Evolutionary conservation across 2,113 vertebrate species (phyloP), one percentile per base, ranked within the genome.

Genomic region (Hippocampus barbouri): DNA sequence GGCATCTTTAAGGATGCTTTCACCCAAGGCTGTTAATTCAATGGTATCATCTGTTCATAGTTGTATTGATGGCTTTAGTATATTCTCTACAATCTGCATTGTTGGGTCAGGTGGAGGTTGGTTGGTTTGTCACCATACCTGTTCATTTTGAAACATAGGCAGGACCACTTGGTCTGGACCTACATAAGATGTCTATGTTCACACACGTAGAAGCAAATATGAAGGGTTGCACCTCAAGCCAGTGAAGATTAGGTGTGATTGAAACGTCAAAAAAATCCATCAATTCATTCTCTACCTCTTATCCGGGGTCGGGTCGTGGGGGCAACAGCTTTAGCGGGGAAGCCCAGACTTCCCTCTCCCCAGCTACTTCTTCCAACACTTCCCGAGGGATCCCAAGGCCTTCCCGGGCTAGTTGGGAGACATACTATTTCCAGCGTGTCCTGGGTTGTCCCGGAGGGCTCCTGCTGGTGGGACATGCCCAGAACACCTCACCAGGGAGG

Each of bases 221-320:
- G 65, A 43, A 16, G 66, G 70, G 71, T 81, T 77, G 30, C 69
- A 71, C 77, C 74, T 61, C 68, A 66, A 66, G 59, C 59, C 64
- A 56, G 75, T 68, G 60, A 34, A 18, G 15, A 7, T 16, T 60
- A 7, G 25, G 23, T 14, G n/a, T 14, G n/a, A 12, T 12, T 45
- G 14, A 43, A 43, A 43, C 11, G 23, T 25, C 34, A 38, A 38
- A 38, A 34, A 38, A 38, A 38, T 38, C 34, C 34, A 5, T 38
- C 34, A 5, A 38, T 38, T 38, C 34, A 38, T 38, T 38, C 2
- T 38, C 34, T 38, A 38, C 34, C 34, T 5, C 34, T 38, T 38
- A 38, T 38, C 34, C 34, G 34, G 34, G 34, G 34, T 6, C 34
- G 5, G 34, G 34, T 38, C 34, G 34, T 38, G 34, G 34, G 30